A percentile compares a stretch with the other conserved stretches of the same genome.
phyloP scores from a whole-genome alignment of 1,140 invertebrate species.

The Drosophila lacertosa region DNA sequence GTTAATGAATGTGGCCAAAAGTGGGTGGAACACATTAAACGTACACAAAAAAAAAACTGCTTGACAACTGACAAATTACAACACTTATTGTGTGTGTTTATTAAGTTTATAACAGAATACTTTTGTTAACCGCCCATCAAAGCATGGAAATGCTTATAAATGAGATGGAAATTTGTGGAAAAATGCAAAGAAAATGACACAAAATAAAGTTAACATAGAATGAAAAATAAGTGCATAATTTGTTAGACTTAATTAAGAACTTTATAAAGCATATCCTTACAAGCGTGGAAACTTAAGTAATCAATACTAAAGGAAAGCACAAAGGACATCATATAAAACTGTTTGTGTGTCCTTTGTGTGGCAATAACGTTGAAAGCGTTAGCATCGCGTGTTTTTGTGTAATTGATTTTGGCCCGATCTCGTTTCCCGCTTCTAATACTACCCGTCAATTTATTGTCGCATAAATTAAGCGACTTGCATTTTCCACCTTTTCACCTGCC shows the following conservation, averaged over 20 bases:
- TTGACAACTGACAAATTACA: conserved; percentile 48
- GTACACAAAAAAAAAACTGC: background rate
- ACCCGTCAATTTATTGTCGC: conserved; percentile 16
- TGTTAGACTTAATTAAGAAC: background rate
- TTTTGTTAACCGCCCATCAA: background rate
- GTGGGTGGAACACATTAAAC: conserved; percentile 25
- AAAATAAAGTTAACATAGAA: background rate
- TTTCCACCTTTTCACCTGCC: background rate
- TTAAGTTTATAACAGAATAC: conserved; percentile 24
- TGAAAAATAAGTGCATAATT: background rate
- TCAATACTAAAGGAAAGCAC: no score
- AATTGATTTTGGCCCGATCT: conserved; percentile 18
- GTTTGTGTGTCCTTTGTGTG: background rate
- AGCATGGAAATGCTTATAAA: conserved; percentile 18
- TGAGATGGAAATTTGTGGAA: conserved; percentile 1
- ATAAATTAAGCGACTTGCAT: conserved; percentile 25
- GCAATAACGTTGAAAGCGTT: conserved; percentile 1
- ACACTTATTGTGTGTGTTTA: conserved; percentile 52
- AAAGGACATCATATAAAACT: no score
- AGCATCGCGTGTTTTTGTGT: conserved; percentile 3
- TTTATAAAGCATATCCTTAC: no score
- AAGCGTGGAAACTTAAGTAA: no score
- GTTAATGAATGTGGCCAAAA: conserved; percentile 59
- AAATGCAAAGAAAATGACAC: background rate
- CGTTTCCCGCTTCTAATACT: background rate